Base-by-base conservation (phyloP, 2,797 vertebrate genomes). In the Anguilla marmorata region DNA sequence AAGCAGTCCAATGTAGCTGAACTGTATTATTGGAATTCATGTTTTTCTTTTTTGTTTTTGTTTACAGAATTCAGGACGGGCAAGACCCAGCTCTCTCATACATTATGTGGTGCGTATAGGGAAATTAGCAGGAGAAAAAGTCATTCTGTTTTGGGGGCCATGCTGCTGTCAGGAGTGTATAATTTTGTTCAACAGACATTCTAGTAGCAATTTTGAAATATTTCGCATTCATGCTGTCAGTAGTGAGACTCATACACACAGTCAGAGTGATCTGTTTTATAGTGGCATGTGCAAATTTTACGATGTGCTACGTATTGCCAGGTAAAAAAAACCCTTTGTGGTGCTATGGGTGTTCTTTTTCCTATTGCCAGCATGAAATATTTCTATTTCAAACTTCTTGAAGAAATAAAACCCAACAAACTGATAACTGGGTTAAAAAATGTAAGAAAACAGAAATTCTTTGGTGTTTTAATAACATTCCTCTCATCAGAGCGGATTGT, bases 81-180 rank as follows among this genome's bases (percentile, higher is more conserved):
- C 87, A 99, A 99, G 96, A 99, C 99, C 14, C 98, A 99, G 92
- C 96, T 99, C 19, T 97, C 98, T 88, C 99, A 99, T 92, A 99
- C 99, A 1, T 96, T 99, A 33, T 99, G 99, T 93, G 98, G 99
- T 99, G 96, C 94, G 97, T 94, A 16, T 90, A 54, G n/a, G 11
- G 1, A 27, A 41, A 30, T 74, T 11, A 54, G 58, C 14, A 12
- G 54, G 54, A 16, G 27, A 21, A n/a, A 84, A 54, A 0, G 7
- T 16, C 54, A 56, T 11, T 56, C 72, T 76, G 66, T 72, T 30
- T 72, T 72, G n/a, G 66, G 66, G 27, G n/a, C 27, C 66, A 1
- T 12, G 63, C 21, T 8, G 63, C 24, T 24, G 9, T 24, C 41
- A 37, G 2, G 30, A 63, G 0, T 37, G 0, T 69, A 50, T 30